Conservation (phyloP, 2,113 vertebrate genomes). For the Cavia porcellus region DNA sequence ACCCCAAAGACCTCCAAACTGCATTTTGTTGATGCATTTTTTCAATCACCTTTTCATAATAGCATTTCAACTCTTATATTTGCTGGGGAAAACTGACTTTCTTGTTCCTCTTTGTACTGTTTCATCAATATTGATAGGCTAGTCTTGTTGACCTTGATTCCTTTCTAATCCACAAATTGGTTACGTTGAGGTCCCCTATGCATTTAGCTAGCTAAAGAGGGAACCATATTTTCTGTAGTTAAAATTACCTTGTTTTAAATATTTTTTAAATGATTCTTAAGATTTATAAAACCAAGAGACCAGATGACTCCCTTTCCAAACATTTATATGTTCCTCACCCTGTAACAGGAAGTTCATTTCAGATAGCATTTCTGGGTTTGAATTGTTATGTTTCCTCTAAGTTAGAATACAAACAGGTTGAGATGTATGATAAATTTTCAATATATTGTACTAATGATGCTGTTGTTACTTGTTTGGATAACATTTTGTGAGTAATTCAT, state of each 20-base stretch:
- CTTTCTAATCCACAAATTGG: neutral
- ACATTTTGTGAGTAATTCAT: slow-evolving; percentile 41
- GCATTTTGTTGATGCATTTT: neutral
- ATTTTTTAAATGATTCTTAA: slow-evolving; percentile 56
- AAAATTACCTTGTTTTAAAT: neutral
- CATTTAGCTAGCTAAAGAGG: neutral
- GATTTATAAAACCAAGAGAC: slow-evolving; percentile 37
- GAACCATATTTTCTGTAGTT: neutral
- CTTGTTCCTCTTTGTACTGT: neutral
- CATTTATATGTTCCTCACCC: slow-evolving; percentile 60
- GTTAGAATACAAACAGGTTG: slow-evolving; percentile 59
- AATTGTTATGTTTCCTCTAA: slow-evolving; percentile 69
- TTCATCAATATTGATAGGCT: neutral
- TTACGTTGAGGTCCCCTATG: neutral
- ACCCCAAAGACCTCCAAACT: neutral
- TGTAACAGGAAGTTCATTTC: slow-evolving; percentile 67
- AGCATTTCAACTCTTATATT: neutral
- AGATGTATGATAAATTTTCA: slow-evolving; percentile 73
- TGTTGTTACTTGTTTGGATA: slow-evolving; percentile 57
- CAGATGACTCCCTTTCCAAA: slow-evolving; percentile 68
- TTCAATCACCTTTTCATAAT: neutral
- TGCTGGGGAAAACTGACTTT: slow-evolving; percentile 8
- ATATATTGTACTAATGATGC: slow-evolving; percentile 56
- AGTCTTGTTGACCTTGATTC: neutral
- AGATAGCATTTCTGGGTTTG: slow-evolving; percentile 69